Evolutionary conservation across 2,797 vertebrate species (phyloP).

Genomic region (Epinephelus malabaricus): DNA sequence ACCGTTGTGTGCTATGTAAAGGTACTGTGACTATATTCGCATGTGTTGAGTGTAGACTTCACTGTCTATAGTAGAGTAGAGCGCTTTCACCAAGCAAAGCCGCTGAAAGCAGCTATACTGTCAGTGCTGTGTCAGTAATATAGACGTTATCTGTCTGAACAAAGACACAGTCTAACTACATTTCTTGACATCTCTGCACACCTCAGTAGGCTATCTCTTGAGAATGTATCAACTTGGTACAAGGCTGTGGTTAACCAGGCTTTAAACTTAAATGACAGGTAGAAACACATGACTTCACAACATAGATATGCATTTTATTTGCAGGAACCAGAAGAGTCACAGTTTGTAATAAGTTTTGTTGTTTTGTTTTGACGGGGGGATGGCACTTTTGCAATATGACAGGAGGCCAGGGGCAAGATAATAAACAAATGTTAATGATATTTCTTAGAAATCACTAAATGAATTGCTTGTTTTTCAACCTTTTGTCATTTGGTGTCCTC

Average conservation of each 20-base stretch:
- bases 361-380: too few relatives aligned
- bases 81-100: background rate
- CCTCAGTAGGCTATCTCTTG: background rate
- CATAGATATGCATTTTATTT: background rate
- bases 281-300: background rate
- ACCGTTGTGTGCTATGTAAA: conserved; percentile 28
- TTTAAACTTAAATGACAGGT: background rate
- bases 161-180: background rate
- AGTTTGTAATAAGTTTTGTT: background rate
- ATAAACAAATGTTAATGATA: too few relatives aligned
- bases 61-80: background rate
- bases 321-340: background rate
- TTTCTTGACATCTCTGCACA: too few relatives aligned
- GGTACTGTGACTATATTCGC: conserved; percentile 10
- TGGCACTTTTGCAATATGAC: too few relatives aligned
- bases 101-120: background rate
- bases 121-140: background rate
- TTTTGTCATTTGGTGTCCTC: too few relatives aligned
- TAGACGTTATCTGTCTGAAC: too few relatives aligned
- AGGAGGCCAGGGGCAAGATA: too few relatives aligned
- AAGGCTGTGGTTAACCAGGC: background rate
- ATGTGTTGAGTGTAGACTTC: background rate
- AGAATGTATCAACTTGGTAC: background rate
- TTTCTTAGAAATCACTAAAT: too few relatives aligned
- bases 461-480: too few relatives aligned